Conservation (phyloP, 2,797 vertebrate genomes). For the Uromys caudimaculatus region DNA sequence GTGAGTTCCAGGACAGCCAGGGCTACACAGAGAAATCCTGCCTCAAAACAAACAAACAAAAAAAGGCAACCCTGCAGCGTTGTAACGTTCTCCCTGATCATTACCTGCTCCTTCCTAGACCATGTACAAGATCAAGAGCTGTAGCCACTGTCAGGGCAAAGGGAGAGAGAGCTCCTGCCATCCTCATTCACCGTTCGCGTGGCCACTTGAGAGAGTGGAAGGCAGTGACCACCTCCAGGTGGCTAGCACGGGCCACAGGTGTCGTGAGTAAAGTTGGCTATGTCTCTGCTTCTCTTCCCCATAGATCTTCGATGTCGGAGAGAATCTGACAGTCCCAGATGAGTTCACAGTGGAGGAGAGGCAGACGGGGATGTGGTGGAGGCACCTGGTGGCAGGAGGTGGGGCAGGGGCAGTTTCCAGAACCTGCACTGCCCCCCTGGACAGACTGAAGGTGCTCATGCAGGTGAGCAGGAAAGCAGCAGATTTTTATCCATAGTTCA, state of each 20-base stretch:
- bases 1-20: too few relatives aligned
- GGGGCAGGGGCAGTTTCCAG: constrained; percentile 96
- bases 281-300: constrained; percentile 29
- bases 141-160: not conserved
- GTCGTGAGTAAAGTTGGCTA: not conserved
- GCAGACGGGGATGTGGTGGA: constrained; percentile 97
- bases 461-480: constrained; percentile 87
- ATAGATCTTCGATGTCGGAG: constrained; percentile 98
- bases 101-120: not conserved
- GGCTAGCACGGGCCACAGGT: not conserved
- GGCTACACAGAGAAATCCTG: too few relatives aligned
- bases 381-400: constrained; percentile 97
- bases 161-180: not conserved
- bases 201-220: not conserved
- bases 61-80: not conserved
- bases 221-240: not conserved
- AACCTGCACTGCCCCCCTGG: constrained; percentile 96
- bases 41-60: too few relatives aligned
- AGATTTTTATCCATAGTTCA: not conserved
- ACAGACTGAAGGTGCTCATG: constrained; percentile 98
- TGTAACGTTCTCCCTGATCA: not conserved
- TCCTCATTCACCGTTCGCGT: not conserved
- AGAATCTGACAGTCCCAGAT: constrained; percentile 96
- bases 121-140: not conserved
- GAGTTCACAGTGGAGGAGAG: constrained; percentile 98